phyloP scores from a whole-genome alignment of 2,797 vertebrate genomes.

The Geotrypetes seraphini region DNA sequence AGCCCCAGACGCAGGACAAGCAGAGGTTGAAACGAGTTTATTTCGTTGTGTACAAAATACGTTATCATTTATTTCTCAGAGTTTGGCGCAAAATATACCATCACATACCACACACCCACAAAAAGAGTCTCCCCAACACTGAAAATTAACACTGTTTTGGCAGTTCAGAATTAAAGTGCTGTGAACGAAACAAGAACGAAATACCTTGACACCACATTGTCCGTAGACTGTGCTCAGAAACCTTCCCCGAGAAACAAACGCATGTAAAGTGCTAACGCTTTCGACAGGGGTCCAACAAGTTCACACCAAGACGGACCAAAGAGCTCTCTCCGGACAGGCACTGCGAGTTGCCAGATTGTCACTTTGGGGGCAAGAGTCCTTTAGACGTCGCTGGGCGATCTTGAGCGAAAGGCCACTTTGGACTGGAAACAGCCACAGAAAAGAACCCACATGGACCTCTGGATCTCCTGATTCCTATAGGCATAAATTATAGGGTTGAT shows the following conservation, averaged over 20 bases:
- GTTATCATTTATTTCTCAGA: slow-evolving; percentile 64
- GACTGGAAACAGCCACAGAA: slow-evolving; percentile 88
- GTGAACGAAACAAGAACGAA: slow-evolving; percentile 52
- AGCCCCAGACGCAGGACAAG: slow-evolving; percentile 5
- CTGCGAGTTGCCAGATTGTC: slow-evolving; percentile 55
- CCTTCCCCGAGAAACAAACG: slow-evolving; percentile 53
- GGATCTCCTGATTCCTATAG: slow-evolving; percentile 91
- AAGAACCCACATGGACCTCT: slow-evolving; percentile 85
- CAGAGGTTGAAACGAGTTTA: slow-evolving; percentile 36
- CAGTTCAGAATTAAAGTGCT: slow-evolving; percentile 87
- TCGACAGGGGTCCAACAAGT: slow-evolving; percentile 37
- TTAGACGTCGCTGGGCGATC: slow-evolving; percentile 94
- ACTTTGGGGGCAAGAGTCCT: slow-evolving; percentile 32
- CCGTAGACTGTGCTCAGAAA: slow-evolving; percentile 50
- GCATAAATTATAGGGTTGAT: slow-evolving; percentile 98
- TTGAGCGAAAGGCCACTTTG: slow-evolving; percentile 77
- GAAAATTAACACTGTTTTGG: slow-evolving; percentile 91
- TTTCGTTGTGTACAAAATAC: slow-evolving; percentile 60
- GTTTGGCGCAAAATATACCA: slow-evolving; percentile 68
- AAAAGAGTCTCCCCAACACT: slow-evolving; percentile 47
- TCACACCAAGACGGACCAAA: slow-evolving; percentile 22
- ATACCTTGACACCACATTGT: slow-evolving; percentile 72
- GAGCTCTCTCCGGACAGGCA: slow-evolving; percentile 59
- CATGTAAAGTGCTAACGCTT: slow-evolving; percentile 80
- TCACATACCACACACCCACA: slow-evolving; percentile 46